Conservation (phyloP, 2,113 vertebrate species). For the Phaethon lepturus region DNA sequence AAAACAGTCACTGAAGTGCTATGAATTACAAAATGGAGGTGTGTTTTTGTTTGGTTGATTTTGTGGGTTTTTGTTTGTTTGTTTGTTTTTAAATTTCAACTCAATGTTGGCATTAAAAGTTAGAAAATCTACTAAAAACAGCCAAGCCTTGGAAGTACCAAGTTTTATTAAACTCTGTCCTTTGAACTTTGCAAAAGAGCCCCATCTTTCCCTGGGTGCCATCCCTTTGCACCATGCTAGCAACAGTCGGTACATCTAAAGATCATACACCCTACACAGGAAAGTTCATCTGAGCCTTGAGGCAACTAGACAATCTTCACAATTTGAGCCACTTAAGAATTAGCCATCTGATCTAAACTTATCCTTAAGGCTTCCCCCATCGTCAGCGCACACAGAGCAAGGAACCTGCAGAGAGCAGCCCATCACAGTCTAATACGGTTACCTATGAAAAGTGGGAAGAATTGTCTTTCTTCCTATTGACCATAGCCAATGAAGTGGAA, state of each 20-base stretch:
- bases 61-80: background rate
- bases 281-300: background rate
- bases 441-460: background rate
- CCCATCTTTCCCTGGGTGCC: background rate
- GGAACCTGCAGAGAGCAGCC: background rate
- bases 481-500: background rate
- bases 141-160: background rate
- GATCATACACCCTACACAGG: background rate
- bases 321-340: background rate
- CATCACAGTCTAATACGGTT: background rate
- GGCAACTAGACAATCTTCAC: background rate
- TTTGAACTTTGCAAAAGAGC: background rate
- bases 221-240: background rate
- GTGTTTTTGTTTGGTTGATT: background rate
- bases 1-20: background rate
- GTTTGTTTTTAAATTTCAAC: background rate
- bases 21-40: background rate
- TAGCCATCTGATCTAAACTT: background rate
- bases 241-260: background rate
- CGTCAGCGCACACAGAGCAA: background rate
- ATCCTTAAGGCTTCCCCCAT: background rate
- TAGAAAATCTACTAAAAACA: background rate
- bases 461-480: background rate
- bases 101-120: background rate
- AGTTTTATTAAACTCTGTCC: background rate